Conservation (phyloP, 1,140 invertebrate species). For the Apocrypta bakeri region DNA sequence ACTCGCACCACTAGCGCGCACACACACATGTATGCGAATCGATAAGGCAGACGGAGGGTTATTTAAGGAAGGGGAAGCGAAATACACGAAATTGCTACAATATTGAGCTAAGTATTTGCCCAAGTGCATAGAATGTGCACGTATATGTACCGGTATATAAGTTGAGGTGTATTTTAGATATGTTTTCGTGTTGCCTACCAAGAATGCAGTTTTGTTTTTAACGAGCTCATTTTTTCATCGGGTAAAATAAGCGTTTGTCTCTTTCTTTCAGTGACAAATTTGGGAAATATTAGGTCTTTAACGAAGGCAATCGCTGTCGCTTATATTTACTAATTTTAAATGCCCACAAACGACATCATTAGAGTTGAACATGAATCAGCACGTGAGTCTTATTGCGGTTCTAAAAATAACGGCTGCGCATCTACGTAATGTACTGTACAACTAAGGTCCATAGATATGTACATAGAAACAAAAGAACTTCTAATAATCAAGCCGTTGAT, state of each 20-base stretch:
- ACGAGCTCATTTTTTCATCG: conserved; percentile 28
- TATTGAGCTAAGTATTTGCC: conserved; percentile 44
- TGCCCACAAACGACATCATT: conserved; percentile 27
- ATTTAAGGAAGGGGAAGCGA: conserved; percentile 47
- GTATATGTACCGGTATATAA: background rate
- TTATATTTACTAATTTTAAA: conserved; percentile 38
- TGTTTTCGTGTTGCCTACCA: conserved; percentile 49
- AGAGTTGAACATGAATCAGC: conserved; percentile 30
- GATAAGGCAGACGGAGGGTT: conserved; percentile 25
- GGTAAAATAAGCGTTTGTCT: background rate
- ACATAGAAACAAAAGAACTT: conserved; percentile 41
- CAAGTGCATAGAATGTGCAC: background rate
- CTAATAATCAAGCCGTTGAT: conserved; percentile 29
- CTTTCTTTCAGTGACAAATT: background rate
- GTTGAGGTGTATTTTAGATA: conserved; percentile 8
- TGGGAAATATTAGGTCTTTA: background rate
- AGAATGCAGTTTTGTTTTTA: conserved; percentile 45
- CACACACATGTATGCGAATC: conserved; percentile 24
- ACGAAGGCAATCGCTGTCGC: background rate
- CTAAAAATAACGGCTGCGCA: conserved; percentile 34
- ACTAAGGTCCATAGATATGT: too few relatives aligned
- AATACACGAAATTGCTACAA: conserved; percentile 46
- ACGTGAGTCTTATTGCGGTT: conserved; percentile 3
- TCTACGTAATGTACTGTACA: background rate
- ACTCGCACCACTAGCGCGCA: too few relatives aligned